Evolutionary conservation across 2,888 invertebrate species (phyloP).

Genomic region (Liodrosophila aerea): DNA sequence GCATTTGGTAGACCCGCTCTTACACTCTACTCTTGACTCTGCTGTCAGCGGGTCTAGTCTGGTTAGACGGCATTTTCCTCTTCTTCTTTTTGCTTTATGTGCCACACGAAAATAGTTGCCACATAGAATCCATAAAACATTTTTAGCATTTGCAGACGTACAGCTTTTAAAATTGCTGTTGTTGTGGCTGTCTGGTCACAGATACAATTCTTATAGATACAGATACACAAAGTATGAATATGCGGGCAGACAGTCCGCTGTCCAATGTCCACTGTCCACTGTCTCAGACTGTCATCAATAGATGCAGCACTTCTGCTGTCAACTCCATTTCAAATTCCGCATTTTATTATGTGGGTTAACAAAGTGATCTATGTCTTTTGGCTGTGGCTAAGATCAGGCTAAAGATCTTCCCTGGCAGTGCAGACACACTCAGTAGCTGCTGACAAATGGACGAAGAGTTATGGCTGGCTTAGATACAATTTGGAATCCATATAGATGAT

Average conservation of each 20-base stretch:
- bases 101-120: constrained; percentile 38
- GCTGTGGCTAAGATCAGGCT: constrained; percentile 12
- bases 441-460: neutral
- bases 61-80: constrained; percentile 74
- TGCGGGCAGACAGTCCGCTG: constrained; percentile 69
- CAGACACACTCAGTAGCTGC: constrained; percentile 24
- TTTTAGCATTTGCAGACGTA: constrained; percentile 72
- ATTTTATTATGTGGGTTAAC: constrained; percentile 40
- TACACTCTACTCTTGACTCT: constrained; percentile 36
- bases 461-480: too few species aligned
- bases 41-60: constrained; percentile 34
- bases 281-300: constrained; percentile 44
- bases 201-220: constrained; percentile 21
- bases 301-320: constrained; percentile 13
- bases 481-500: too few species aligned
- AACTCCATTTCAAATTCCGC: constrained; percentile 3
- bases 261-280: too few species aligned
- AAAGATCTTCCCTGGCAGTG: constrained; percentile 22
- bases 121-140: constrained; percentile 68
- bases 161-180: constrained; percentile 70
- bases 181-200: constrained; percentile 42
- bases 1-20: constrained; percentile 47
- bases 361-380: constrained; percentile 41
- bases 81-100: too few species aligned
- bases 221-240: constrained; percentile 1